Base-by-base conservation (phyloP, 2,797 vertebrate species). In the Zonotrichia albicollis region DNA sequence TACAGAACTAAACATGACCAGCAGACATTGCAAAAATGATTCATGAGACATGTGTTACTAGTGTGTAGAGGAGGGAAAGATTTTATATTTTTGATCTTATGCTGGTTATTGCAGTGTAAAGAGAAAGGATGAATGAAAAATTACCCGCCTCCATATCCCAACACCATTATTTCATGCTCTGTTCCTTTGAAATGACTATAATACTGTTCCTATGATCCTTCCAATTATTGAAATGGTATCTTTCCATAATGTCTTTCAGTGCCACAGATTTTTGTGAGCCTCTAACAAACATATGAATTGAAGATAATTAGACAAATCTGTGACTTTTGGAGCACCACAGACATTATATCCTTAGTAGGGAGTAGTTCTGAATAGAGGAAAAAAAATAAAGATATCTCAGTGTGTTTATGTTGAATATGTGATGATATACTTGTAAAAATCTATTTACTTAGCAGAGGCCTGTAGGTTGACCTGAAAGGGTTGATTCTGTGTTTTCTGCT, bases 121-220 rank as follows among this genome's bases (percentile, higher is more conserved):
- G 46, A 74, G 46, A 66, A 75, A 64, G 21, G 4, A 2, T 46
- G 29, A 85, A 74, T 85, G 51, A 77, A 91, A 85, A 76, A 14
- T 17, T 87, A 58, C n/a, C 21, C 1, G 0, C 27, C 15, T 6
- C 21, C 45, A 51, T 38, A 67, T 62, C 11, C 10, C 42, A 87
- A 50, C 30, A 72, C 64, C 84, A 22, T 89, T 96, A 90, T 83
- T 85, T 71, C 27, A 32, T 30, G 34, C 32, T 95, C 38, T 66
- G 53, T 86, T 96, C 57, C 77, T 90, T 82, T 97, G 79, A 97
- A 97, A 95, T 70, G 1, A 16, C 19, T 92, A 18, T 71, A 70
- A 85, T 90, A 38, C 54, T 36, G 48, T 86, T 91, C 42, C 20
- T 77, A 9, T 25, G 54, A 83, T 72, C 50, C 82, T 94, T 72